phyloP scores from a whole-genome alignment of 2,113 vertebrate species.

The Grammatotria lemairii region DNA sequence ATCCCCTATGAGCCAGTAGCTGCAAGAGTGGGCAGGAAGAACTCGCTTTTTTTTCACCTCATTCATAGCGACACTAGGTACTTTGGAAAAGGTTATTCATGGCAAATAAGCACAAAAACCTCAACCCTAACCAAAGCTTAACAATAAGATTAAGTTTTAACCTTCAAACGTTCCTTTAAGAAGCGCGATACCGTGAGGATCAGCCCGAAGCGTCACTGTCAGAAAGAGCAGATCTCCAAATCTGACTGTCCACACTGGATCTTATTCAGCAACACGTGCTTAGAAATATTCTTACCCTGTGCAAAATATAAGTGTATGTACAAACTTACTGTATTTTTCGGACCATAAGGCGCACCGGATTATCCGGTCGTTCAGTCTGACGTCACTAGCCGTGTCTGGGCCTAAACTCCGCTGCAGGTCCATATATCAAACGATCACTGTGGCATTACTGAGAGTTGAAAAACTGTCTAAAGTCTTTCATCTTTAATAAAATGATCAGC shows the following conservation, averaged over 20 bases:
- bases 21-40: neutral
- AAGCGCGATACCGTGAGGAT: neutral
- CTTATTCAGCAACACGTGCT: neutral
- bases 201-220: neutral
- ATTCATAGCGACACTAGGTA: neutral
- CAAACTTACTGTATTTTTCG: neutral
- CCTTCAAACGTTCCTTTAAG: neutral
- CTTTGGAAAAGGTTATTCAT: neutral
- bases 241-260: neutral
- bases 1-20: neutral
- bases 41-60: neutral
- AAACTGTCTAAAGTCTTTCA: no score
- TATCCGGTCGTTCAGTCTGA: neutral
- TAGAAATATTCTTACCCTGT: neutral
- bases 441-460: no score
- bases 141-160: neutral
- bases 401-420: no score
- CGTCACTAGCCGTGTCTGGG: no score
- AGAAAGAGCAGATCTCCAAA: neutral
- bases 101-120: neutral
- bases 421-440: no score
- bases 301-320: neutral
- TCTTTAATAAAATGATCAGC: no score
- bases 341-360: accelerated
- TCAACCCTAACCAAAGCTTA: neutral